A percentile compares a stretch with the other conserved stretches of the same genome.
Conservation (phyloP, 2,888 invertebrate species). For the Cerastis rubricosa region DNA sequence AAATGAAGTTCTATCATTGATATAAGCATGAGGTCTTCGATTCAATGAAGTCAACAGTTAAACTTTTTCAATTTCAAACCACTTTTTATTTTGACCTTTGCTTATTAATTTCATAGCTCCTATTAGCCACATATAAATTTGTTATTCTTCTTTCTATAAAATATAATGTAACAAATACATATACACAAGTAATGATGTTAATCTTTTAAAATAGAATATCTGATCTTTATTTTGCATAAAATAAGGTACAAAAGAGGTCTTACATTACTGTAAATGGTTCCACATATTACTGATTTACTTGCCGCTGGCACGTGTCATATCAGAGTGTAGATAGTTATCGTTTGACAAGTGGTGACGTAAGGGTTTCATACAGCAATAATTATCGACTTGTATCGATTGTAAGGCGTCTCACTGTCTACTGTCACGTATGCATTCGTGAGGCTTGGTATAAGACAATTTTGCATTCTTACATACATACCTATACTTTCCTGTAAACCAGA, state of each 20-base stretch:
- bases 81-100: background rate
- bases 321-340: slow-evolving; percentile 27
- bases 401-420: slow-evolving; percentile 82
- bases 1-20: background rate
- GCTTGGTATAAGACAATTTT: background rate
- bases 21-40: background rate
- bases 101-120: background rate
- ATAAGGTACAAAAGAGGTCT: background rate
- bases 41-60: background rate
- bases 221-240: background rate
- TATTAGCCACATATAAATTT: background rate
- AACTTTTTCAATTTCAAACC: background rate
- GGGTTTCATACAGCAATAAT: slow-evolving; percentile 35
- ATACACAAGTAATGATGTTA: background rate
- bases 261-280: background rate
- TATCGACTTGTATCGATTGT: slow-evolving; percentile 50
- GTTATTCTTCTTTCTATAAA: background rate
- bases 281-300: background rate
- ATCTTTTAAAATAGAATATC: background rate
- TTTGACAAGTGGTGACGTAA: slow-evolving; percentile 26
- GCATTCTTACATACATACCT: background rate
- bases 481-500: background rate
- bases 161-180: background rate
- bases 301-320: background rate
- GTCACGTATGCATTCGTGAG: slow-evolving; percentile 75